These are phyloP conservation scores for Thecophora atra DNA, from an alignment of 2,888 invertebrate species.

Conservation along the genomic window DNA sequence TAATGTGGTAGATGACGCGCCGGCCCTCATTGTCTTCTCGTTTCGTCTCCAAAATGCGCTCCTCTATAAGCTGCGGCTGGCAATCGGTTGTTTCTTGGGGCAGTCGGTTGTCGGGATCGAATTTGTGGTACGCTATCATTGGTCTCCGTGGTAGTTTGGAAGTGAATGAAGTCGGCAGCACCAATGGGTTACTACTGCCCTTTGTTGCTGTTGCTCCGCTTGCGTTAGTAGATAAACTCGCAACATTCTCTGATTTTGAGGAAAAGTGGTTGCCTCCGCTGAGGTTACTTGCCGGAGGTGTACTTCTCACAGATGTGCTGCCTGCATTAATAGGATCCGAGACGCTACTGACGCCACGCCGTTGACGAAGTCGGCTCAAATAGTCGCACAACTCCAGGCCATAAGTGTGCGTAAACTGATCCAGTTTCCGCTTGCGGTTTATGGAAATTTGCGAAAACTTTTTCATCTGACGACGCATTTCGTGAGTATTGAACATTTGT, in stretches of 20 bases:
- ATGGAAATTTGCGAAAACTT: constrained; percentile 83
- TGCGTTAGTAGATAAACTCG: constrained; percentile 18
- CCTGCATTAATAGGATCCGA: constrained; percentile 61
- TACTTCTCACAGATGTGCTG: constrained; percentile 35
- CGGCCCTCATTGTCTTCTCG: constrained; percentile 70
- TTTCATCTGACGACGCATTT: constrained; percentile 78
- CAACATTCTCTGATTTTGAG: constrained; percentile 25
- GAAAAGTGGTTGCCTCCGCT: constrained; percentile 13
- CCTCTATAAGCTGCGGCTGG: constrained; percentile 83
- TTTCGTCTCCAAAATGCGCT: constrained; percentile 89
- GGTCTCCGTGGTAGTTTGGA: constrained; percentile 63
- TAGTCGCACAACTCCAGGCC: constrained; percentile 75
- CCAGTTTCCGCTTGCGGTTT: constrained; percentile 87
- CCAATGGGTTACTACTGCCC: constrained; percentile 52
- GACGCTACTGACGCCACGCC: constrained; percentile 52
- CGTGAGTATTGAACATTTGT: constrained; percentile 77
- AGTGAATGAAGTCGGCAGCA: constrained; percentile 60
- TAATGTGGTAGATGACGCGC: constrained; percentile 80
- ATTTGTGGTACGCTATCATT: constrained; percentile 7
- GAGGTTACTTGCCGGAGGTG: constrained; percentile 40
- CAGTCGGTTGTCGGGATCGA: constrained; percentile 54
- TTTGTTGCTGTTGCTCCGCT: constrained; percentile 51
- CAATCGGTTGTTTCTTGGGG: constrained; percentile 66
- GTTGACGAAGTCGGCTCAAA: constrained; percentile 60
- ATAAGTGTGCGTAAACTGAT: constrained; percentile 82